Evolutionary conservation across 2,113 vertebrate genomes (phyloP).

Genomic region (Phalacrocorax aristotelis): DNA sequence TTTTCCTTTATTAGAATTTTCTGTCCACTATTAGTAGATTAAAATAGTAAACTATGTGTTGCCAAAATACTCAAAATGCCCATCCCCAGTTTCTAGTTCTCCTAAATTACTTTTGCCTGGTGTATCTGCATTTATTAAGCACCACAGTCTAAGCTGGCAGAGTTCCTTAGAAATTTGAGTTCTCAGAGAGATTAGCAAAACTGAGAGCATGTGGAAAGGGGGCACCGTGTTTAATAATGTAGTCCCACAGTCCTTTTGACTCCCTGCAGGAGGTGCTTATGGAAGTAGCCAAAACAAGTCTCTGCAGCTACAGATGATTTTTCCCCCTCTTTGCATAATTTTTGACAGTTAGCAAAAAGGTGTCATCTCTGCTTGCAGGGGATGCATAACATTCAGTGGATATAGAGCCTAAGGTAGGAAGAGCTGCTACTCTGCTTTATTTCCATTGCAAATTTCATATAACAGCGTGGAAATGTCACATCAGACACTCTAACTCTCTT

Average conservation of each 20-base stretch:
- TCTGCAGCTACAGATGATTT: neutral
- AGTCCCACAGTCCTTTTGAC: neutral
- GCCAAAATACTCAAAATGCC: neutral
- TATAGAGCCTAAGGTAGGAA: neutral
- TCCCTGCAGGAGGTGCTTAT: neutral
- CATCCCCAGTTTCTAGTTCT: neutral
- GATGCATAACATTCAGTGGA: neutral
- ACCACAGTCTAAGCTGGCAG: neutral
- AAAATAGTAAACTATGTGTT: neutral
- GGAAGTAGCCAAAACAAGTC: neutral
- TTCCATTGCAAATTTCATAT: conserved; percentile 26
- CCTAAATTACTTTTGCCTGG: neutral
- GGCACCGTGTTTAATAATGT: neutral
- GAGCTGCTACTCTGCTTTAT: neutral
- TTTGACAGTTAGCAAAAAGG: neutral
- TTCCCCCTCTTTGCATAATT: neutral
- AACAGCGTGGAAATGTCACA: neutral
- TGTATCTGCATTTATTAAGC: neutral
- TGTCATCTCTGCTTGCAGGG: neutral
- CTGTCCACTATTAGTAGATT: neutral
- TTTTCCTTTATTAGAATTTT: neutral
- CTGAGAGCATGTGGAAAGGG: neutral
- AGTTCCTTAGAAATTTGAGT: neutral
- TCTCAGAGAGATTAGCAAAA: neutral
- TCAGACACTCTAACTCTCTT: neutral